These are phyloP conservation scores for Idaea biselata DNA, from an alignment of 2,888 invertebrate genomes.

Conservation along the genomic window DNA sequence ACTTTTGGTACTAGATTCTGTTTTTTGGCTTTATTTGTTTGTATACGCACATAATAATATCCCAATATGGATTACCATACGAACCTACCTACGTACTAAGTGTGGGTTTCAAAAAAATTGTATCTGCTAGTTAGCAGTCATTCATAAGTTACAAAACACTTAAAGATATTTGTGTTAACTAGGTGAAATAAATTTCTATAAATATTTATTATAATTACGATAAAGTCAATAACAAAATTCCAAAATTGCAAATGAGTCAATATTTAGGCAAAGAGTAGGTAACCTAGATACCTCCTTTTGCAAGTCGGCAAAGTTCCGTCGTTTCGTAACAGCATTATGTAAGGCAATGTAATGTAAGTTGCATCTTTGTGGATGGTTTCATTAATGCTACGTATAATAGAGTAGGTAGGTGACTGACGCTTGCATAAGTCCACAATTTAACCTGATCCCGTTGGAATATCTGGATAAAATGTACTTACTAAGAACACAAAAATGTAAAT, in stretches of 20 bases:
- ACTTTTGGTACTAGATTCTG: no score
- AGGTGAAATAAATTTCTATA: background rate
- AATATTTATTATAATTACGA: background rate
- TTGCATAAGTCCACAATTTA: no score
- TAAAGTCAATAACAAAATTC: background rate
- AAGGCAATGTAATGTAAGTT: background rate
- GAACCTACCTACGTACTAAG: no score
- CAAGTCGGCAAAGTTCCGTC: background rate
- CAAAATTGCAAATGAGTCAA: conserved; percentile 1
- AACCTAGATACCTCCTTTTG: conserved; percentile 1
- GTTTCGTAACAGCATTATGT: background rate
- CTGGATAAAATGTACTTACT: no score
- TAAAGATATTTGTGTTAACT: background rate
- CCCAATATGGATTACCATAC: no score
- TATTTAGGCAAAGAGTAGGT: background rate
- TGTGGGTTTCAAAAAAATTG: no score
- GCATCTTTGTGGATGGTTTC: background rate
- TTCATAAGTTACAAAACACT: background rate
- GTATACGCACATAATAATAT: no score
- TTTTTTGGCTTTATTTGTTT: no score
- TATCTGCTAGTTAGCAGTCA: no score
- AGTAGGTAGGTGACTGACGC: no score
- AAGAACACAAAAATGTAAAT: no score
- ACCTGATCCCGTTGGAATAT: no score
- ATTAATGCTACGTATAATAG: background rate